Base-by-base conservation (phyloP, 2,888 invertebrate genomes). In the Sceliomorpha sp. region DNA sequence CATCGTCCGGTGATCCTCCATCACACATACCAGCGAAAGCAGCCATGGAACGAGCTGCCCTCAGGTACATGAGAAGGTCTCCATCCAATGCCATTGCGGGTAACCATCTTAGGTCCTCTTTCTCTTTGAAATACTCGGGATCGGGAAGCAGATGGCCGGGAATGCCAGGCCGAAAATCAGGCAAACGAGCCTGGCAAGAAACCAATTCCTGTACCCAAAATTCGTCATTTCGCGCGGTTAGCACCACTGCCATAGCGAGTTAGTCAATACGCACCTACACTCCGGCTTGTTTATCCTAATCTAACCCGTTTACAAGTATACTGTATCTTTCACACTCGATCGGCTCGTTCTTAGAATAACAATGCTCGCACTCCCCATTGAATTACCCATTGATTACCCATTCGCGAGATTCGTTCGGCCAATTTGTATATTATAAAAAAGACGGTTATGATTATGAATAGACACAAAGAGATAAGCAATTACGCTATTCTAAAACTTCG, bases 1-100 rank as follows among this genome's bases (percentile, higher is more conserved):
- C 98, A 89, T 98, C 98, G 89, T 98, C 98, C 51, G 98, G 95
- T 75, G 96, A 96, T 62, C 98, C 98, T 73, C 98, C 98, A 91
- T 98, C 98, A 92, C 98, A 98, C 97, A 98, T 98, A 81, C 98
- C 97, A 74, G 98, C 98, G 90, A 98, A 98, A 64, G 98, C 98
- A 86, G 98, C 98, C 95, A 99, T 98, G 70, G 98, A 98, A 83
- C 98, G 93, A 77, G 98, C 98, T 79, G 98, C 98, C 84, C 98
- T 91, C 89, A 98, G 92, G 91, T 97, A 98, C 98, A 98, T 98
- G 86, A 98, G 93, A 88, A 98, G 92, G 91, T 98, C 98, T 80
- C 96, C 94, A 90, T 98, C 98, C 83, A 94, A 92, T 77, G 96
- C 93, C 90, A 97, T 95, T 79, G 95, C 95, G 68, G 98, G 98